A percentile compares a stretch with the other conserved stretches of the same genome.
Conservation (phyloP, 2,113 vertebrate species). For the Psittacara wagleri region DNA sequence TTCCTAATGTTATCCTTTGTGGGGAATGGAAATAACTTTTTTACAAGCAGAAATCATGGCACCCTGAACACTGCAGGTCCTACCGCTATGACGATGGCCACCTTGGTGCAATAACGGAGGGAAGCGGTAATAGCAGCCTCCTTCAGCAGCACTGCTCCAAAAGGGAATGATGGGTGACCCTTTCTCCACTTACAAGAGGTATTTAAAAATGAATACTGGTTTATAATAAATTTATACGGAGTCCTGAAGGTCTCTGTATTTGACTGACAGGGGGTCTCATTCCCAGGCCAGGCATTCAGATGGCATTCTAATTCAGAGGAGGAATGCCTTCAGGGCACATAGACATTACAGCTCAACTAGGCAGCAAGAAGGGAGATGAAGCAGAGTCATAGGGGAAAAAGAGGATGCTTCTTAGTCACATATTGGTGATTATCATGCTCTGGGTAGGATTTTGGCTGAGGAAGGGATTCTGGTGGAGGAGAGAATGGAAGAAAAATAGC, state of each 20-base stretch:
- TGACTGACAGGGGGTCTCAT: constrained; percentile 28
- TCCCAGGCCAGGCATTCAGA: neutral
- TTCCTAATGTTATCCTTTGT: neutral
- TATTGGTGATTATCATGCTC: neutral
- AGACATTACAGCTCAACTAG: constrained; percentile 1
- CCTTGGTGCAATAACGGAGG: neutral
- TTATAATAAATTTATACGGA: constrained; percentile 20
- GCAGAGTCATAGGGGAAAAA: neutral
- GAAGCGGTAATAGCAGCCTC: neutral
- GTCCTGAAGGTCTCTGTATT: constrained; percentile 14
- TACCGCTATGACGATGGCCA: neutral
- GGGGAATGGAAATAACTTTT: neutral
- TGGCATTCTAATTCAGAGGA: neutral
- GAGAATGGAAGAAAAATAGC: neutral
- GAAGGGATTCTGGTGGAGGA: neutral
- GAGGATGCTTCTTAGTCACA: neutral
- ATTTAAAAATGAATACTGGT: constrained; percentile 6
- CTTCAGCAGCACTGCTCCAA: neutral
- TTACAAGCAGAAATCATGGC: neutral
- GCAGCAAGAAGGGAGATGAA: neutral
- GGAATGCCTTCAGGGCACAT: neutral
- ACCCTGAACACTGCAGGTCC: neutral
- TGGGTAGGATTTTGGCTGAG: neutral
- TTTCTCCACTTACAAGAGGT: neutral
- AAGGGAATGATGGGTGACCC: neutral